Percentiles rank a stretch among this genome's conserved stretches.
Conservation (phyloP, 2,888 invertebrate species). For the Agrochola litura region DNA sequence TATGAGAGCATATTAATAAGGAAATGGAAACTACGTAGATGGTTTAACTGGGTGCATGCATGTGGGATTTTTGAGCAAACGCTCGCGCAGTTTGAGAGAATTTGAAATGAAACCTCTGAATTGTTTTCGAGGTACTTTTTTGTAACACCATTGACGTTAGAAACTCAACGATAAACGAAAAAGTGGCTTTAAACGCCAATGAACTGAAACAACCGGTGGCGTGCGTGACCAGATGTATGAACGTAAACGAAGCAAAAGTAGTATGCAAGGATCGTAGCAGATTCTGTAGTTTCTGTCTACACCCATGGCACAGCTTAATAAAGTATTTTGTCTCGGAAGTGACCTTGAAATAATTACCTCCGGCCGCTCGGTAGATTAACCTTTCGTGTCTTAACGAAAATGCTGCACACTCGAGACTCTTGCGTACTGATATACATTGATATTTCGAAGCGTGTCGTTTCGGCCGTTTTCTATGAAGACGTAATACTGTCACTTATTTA, state of each 20-base stretch:
- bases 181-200: neutral
- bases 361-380: no score
- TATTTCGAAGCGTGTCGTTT: no score
- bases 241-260: neutral
- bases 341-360: no score
- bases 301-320: no score
- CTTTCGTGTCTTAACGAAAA: no score
- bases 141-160: neutral
- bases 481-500: no score
- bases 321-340: no score
- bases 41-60: neutral
- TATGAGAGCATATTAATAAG: conserved; percentile 47
- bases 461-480: no score
- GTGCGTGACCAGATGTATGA: neutral
- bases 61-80: conserved; percentile 11
- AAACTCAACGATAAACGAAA: neutral
- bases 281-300: neutral
- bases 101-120: neutral
- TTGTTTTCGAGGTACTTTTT: neutral
- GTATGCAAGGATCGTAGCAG: neutral
- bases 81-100: neutral
- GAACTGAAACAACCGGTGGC: neutral
- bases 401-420: no score
- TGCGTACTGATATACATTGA: no score
- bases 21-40: conserved; percentile 25